Conservation (phyloP, 2,797 vertebrate species). For the Enteromius mattozi region DNA sequence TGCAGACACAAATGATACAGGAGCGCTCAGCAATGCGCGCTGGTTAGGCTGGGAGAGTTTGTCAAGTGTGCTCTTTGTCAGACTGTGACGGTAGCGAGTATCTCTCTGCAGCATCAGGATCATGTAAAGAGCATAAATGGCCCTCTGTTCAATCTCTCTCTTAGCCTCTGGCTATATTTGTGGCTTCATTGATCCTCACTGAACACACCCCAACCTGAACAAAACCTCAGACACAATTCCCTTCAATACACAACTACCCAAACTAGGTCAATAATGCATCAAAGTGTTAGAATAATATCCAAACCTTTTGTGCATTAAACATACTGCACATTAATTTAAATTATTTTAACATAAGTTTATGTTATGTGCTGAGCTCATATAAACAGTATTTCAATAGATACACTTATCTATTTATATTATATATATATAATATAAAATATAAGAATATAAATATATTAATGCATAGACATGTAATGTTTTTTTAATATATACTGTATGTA, state of each 20-base stretch:
- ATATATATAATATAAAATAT: too few relatives aligned
- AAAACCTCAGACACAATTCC: too few relatives aligned
- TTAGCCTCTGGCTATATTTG: background rate
- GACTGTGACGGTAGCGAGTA: constrained; percentile 36
- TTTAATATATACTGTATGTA: too few relatives aligned
- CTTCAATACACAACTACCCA: background rate
- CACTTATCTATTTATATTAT: too few relatives aligned
- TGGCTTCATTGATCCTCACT: background rate
- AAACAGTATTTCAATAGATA: background rate
- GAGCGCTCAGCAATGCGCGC: constrained; percentile 48
- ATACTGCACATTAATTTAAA: background rate
- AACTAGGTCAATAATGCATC: constrained; percentile 8
- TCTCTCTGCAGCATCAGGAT: constrained; percentile 13
- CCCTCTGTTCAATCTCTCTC: background rate
- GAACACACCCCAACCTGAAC: constrained; percentile 1
- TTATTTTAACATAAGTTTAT: background rate
- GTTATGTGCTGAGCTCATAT: background rate
- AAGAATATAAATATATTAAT: too few relatives aligned
- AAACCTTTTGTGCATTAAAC: background rate
- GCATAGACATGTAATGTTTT: too few relatives aligned
- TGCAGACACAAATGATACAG: constrained; percentile 65
- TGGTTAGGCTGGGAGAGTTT: constrained; percentile 52
- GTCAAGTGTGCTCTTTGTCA: constrained; percentile 59
- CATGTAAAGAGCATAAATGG: constrained; percentile 54
- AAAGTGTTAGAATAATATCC: too few relatives aligned